Evolutionary conservation across 2,888 invertebrate genomes (phyloP).

Genomic region (Sepiola atlantica): DNA sequence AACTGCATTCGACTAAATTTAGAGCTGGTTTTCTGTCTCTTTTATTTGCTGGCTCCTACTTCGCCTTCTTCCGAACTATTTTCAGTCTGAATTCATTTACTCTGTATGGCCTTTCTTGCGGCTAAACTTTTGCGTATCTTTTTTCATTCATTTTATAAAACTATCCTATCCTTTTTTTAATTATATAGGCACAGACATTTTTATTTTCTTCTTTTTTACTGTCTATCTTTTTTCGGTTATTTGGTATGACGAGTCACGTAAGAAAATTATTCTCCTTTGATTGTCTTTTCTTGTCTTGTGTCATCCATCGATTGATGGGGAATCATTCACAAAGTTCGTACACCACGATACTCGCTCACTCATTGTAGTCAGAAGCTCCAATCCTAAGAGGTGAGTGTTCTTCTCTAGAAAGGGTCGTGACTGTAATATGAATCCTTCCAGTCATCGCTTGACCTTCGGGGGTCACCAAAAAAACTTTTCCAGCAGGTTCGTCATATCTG

Average conservation of each 20-base stretch:
- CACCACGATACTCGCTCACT: no score
- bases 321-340: no score
- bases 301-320: no score
- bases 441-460: no score
- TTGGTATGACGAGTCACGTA: not conserved
- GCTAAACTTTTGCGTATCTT: not conserved
- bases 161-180: not conserved
- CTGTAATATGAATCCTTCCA: no score
- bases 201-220: not conserved
- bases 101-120: not conserved
- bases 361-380: no score
- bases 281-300: no score
- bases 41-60: slow-evolving; percentile 3
- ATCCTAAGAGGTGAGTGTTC: no score
- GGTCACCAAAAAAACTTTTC: no score
- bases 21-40: not conserved
- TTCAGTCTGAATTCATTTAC: not conserved
- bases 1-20: not conserved
- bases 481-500: no score
- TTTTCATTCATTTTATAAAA: not conserved
- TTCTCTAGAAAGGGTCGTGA: no score
- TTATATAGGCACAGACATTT: not conserved
- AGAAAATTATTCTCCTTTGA: not conserved
- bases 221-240: not conserved
- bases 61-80: not conserved